Evolutionary conservation across 2,113 vertebrate species (phyloP), one percentile per base, ranked within the genome.

Genomic region (Hippoglossus stenolepis): DNA sequence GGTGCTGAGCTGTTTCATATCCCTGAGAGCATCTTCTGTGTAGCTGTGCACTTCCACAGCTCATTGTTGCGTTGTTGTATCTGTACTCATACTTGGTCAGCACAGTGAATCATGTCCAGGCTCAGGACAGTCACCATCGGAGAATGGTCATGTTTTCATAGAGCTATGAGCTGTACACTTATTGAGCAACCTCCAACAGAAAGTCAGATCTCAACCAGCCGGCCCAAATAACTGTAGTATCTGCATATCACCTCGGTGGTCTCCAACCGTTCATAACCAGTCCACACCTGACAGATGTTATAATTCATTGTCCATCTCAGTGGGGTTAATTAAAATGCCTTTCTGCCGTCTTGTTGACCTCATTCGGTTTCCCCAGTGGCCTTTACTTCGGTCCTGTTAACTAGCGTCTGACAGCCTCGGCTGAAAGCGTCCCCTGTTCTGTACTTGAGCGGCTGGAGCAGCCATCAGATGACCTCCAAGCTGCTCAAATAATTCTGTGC

Each of bases 391-490:
- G 61, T 73, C 68, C 68, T 35, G 66, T 82, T 61, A 23, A 53
- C 78, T 59, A 43, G 65, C 26, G 58, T 83, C 71, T 73, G 74
- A 73, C 75, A 77, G 70, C 71, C 79, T 35, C 72, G 53, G 83
- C 76, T 59, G 28, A 76, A 80, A 77, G 45, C 68, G 60, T 82
- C 73, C 79, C 79, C 73, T 76, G 6, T 14, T 68, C 31, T 6
- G 70, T 24, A 24, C 78, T 69, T 47, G 54, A 88, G 83, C 49
- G 12, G 58, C 63, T 26, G 15, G 38, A 85, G 38, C 68, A 83
- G 77, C 82, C 80, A 85, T 77, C 72, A 84, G 78, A 85, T 89
- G 87, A 91, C 89, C 83, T 91, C 78, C 45, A 75, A 75, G 58
- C 82, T 59, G 58, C 80, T 80, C 76, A 90, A 91, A 92, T 87